Evolutionary conservation across 2,888 invertebrate species (phyloP).

Genomic region (Aleiodes leptofemur): DNA sequence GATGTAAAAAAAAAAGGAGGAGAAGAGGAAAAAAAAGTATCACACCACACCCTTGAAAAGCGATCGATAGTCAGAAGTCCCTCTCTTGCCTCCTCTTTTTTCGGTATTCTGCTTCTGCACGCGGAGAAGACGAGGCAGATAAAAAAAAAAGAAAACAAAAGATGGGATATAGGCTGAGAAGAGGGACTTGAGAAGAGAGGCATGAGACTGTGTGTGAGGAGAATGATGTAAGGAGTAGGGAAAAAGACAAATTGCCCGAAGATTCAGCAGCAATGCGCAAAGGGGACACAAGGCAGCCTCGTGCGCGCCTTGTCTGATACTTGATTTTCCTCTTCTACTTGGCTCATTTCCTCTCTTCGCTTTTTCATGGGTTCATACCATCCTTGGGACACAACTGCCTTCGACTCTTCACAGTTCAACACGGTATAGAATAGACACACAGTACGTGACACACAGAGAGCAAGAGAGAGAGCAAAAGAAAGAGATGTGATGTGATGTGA

Average conservation of each 20-base stretch:
- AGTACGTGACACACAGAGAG: slow-evolving; percentile 15
- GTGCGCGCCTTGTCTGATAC: slow-evolving; percentile 22
- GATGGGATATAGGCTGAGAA: slow-evolving; percentile 30
- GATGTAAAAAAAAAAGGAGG: slow-evolving; percentile 28
- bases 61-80: slow-evolving; percentile 55
- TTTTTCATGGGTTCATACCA: slow-evolving; percentile 22
- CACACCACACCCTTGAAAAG: slow-evolving; percentile 58
- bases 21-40: slow-evolving; percentile 45
- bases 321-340: slow-evolving; percentile 33
- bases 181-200: neutral
- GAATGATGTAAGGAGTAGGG: slow-evolving; percentile 39
- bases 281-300: neutral
- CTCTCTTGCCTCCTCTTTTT: slow-evolving; percentile 36
- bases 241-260: slow-evolving; percentile 55
- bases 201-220: slow-evolving; percentile 13
- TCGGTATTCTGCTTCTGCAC: slow-evolving; percentile 37
- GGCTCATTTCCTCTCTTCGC: slow-evolving; percentile 11
- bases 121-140: neutral
- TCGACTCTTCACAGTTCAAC: slow-evolving; percentile 22
- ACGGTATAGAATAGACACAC: slow-evolving; percentile 2
- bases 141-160: slow-evolving; percentile 21
- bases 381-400: slow-evolving; percentile 22
- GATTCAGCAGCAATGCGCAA: slow-evolving; percentile 55
- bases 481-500: too few relatives aligned
- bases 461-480: too few relatives aligned